A percentile compares a stretch with the other conserved stretches of the same genome.
These are phyloP conservation scores for Mungos mungo DNA, from an alignment of 2,113 vertebrate species.

Conservation along the genomic window DNA sequence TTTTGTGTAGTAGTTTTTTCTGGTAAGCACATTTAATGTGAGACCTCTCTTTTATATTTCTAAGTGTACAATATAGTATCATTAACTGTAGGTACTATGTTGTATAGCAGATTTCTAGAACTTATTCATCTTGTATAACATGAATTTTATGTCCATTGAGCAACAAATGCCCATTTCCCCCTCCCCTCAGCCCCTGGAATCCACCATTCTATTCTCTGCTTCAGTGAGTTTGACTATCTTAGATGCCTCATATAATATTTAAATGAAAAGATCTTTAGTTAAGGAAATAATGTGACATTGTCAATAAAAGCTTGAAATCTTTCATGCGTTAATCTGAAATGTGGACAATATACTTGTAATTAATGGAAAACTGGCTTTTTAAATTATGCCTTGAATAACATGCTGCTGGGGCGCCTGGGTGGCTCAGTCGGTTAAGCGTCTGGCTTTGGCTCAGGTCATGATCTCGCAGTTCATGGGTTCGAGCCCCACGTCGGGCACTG, in stretches of 20 bases:
- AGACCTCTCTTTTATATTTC: not conserved
- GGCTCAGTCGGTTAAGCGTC: too few relatives aligned
- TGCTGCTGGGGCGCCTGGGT: too few relatives aligned
- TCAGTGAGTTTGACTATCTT: not conserved
- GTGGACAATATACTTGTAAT: not conserved
- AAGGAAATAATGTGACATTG: not conserved
- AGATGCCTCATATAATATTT: not conserved
- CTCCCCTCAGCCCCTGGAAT: not conserved
- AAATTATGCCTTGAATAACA: not conserved
- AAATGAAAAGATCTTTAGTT: not conserved
- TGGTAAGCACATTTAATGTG: not conserved
- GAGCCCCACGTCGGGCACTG: too few relatives aligned
- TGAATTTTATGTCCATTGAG: not conserved
- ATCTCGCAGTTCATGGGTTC: too few relatives aligned
- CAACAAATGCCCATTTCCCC: not conserved
- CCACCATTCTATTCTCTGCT: not conserved
- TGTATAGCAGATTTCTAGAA: not conserved
- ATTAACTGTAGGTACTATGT: not conserved
- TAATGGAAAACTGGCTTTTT: constrained; percentile 10
- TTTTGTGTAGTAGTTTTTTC: not conserved
- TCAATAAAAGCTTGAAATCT: not conserved
- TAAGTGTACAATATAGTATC: not conserved
- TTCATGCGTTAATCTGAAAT: not conserved
- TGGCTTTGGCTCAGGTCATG: too few relatives aligned
- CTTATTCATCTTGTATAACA: not conserved